These are phyloP conservation scores for Diorhabda carinulata DNA, from an alignment of 1,140 invertebrate genomes.

Conservation along the genomic window DNA sequence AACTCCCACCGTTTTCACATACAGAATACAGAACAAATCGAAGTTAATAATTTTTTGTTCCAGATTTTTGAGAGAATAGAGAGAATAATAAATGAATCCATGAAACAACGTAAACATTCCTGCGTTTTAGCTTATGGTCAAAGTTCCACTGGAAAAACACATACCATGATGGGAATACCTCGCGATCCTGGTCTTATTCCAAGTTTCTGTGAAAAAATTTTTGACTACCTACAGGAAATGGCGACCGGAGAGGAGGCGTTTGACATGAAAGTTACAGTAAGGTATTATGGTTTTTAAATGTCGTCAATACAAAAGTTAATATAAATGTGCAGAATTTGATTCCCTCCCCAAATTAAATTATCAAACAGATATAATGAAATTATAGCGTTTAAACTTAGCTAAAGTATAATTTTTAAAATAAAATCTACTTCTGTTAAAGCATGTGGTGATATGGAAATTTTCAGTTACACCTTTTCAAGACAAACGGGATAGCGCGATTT, in stretches of 20 bases:
- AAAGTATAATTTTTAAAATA: too few relatives aligned
- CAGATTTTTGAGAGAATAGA: conserved; percentile 67
- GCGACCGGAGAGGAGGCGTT: conserved; percentile 33
- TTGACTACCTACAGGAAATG: conserved; percentile 40
- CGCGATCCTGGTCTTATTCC: conserved; percentile 56
- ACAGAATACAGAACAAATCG: too few relatives aligned
- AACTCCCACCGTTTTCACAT: too few relatives aligned
- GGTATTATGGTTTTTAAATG: conserved; percentile 25
- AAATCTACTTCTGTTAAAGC: too few relatives aligned
- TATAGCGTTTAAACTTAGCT: too few relatives aligned
- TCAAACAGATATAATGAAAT: too few relatives aligned
- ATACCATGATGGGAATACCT: conserved; percentile 68
- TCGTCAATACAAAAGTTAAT: too few relatives aligned
- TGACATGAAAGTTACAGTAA: conserved; percentile 34
- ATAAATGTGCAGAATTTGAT: too few relatives aligned
- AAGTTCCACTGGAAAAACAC: conserved; percentile 74
- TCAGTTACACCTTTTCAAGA: too few relatives aligned
- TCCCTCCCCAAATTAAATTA: too few relatives aligned
- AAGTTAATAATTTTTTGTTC: conserved; percentile 19
- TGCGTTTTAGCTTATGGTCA: conserved; percentile 76
- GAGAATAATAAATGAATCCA: conserved; percentile 56
- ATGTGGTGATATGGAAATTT: too few relatives aligned
- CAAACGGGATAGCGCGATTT: too few relatives aligned
- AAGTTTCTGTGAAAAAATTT: conserved; percentile 46
- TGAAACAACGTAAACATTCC: conserved; percentile 57